Percentiles rank a stretch among this genome's conserved stretches.
Evolutionary conservation across 2,888 invertebrate species (phyloP).

Genomic region (Patella depressa): DNA sequence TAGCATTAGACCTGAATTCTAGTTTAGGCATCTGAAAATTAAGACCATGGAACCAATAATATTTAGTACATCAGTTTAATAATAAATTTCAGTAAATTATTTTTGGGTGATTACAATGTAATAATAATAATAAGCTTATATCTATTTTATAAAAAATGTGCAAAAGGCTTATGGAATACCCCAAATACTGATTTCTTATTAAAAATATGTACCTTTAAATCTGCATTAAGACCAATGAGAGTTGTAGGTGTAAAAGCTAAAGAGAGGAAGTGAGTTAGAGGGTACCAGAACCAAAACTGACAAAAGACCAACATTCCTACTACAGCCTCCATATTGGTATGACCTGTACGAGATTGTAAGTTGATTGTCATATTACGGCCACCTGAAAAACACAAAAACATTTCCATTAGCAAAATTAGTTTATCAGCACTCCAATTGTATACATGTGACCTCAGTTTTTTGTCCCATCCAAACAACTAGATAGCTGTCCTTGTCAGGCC

Average conservation of each 20-base stretch:
- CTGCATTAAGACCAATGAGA: slow-evolving; percentile 92
- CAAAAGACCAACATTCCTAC: slow-evolving; percentile 97
- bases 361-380: slow-evolving; percentile 97
- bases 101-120: neutral
- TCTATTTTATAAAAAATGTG: neutral
- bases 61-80: neutral
- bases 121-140: neutral
- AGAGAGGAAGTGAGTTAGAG: slow-evolving; percentile 93
- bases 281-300: slow-evolving; percentile 99
- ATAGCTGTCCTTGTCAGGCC: too few relatives aligned
- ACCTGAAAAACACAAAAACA: slow-evolving; percentile 70
- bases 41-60: slow-evolving; percentile 8
- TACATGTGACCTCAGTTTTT: too few relatives aligned
- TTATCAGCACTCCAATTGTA: too few relatives aligned
- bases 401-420: too few relatives aligned
- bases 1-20: slow-evolving; percentile 91
- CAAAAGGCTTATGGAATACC: neutral
- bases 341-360: slow-evolving; percentile 94
- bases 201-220: slow-evolving; percentile 77
- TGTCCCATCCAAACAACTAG: too few relatives aligned
- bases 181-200: neutral
- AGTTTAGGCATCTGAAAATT: slow-evolving; percentile 78
- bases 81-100: neutral
- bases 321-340: slow-evolving; percentile 96
- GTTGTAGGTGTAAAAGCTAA: slow-evolving; percentile 97